Evolutionary conservation across 2,888 invertebrate species (phyloP), one percentile per base, ranked within the genome.

Genomic region (Orthonychiurus folsomi): DNA sequence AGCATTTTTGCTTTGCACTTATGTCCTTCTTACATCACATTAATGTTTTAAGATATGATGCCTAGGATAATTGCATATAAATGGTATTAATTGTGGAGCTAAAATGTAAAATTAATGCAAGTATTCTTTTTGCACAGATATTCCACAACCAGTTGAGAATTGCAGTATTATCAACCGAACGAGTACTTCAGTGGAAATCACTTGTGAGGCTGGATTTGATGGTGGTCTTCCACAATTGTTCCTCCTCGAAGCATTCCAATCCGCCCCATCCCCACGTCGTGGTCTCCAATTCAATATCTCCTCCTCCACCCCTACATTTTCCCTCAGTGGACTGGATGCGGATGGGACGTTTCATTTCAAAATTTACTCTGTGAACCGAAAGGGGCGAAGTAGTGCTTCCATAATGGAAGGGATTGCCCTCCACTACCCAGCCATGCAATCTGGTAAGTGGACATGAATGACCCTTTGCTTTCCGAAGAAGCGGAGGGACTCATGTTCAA

Each of bases 101-200:
- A n/a, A 37, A 37, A 37, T 37, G 9, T 37, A 37, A 37, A 37
- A 37, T 37, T 37, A 37, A n/a, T n/a, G n/a, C n/a, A n/a, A n/a
- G n/a, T n/a, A n/a, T n/a, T n/a, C n/a, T n/a, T n/a, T n/a, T n/a
- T n/a, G n/a, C n/a, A 2, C 79, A 89, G 91, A 89, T 66, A 85
- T 88, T 76, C 92, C 92, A 50, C 89, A 87, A 76, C 83, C 88
- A 60, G 89, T 91, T 58, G 85, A 86, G 66, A 92, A 92, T 80
- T 92, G 92, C 79, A 84, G 87, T 60, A 80, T 90, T 72, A 86
- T 86, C 77, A 92, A 92, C 79, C 88, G 88, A 77, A 91, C 91
- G 20, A 85, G 86, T 74, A 87, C 86, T 73, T 87, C 88, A 65
- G 87, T 88, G 73, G 87, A 88, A 74, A 87, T 91, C 71, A 84